Percentiles rank a stretch among this genome's conserved stretches.
These are phyloP conservation scores for Colletes latitarsis DNA, from an alignment of 1,140 invertebrate species.

Conservation along the genomic window DNA sequence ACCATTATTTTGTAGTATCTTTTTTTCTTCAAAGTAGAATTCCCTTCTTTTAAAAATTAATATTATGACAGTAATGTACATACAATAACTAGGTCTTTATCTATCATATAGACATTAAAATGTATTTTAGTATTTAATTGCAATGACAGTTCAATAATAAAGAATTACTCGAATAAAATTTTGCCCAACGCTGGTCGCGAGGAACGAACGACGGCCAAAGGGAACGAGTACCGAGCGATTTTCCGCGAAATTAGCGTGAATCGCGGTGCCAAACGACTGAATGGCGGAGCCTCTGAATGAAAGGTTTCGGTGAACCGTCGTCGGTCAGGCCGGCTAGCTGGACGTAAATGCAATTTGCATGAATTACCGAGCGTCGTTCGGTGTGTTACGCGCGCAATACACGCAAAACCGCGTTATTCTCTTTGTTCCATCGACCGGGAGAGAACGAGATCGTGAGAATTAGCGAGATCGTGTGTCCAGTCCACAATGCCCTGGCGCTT, in stretches of 20 bases:
- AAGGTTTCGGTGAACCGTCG: slow-evolving; percentile 54
- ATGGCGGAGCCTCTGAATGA: slow-evolving; percentile 50
- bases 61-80: too few species aligned
- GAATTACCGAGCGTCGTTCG: slow-evolving; percentile 49
- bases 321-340: slow-evolving; percentile 35
- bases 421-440: slow-evolving; percentile 22
- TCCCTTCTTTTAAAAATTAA: too few species aligned
- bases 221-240: not conserved
- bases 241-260: not conserved
- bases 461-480: slow-evolving; percentile 21
- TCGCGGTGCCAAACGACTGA: slow-evolving; percentile 30
- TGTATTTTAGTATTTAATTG: too few species aligned
- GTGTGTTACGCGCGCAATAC: not conserved
- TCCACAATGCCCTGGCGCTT: not conserved
- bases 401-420: not conserved
- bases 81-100: too few species aligned
- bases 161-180: too few species aligned
- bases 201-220: not conserved
- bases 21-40: too few species aligned
- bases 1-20: too few species aligned
- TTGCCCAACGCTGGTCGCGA: too few species aligned
- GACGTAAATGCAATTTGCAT: slow-evolving; percentile 66
- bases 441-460: slow-evolving; percentile 40
- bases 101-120: too few species aligned
- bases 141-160: too few species aligned